Evolutionary conservation across 2,113 vertebrate genomes (phyloP), one percentile per base, ranked within the genome.

Genomic region (Sinocyclocheilus rhinocerous): DNA sequence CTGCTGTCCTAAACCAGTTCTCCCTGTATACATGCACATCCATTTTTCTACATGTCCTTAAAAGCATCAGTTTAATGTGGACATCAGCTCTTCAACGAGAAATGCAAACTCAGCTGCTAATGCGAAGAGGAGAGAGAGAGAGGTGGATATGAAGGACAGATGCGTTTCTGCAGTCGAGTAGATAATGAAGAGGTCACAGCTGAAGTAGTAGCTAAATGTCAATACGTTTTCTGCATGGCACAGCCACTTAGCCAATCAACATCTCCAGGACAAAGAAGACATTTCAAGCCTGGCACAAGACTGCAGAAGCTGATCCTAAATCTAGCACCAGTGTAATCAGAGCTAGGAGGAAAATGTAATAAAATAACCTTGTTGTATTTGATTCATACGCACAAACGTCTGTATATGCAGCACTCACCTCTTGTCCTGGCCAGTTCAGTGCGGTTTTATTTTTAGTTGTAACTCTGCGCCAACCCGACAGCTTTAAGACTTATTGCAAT

Each of bases 141-240:
- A 45, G 26, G 11, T 9, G 4, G 4, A 61, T 10, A 26, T 24
- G 57, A 65, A 81, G 77, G 33, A 59, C 26, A 59, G n/a, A 65
- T 18, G 11, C 22, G 1, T n/a, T 61, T 65, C 57, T 81, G 78
- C 59, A 65, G 36, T n/a, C 13, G 0, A 12, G 42, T 18, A 29
- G 22, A 81, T 81, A 81, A 63, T 65, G 36, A 81, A 81, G 78
- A 65, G 55, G 79, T 67, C 61, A 50, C n/a, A 3, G 39, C 59
- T 81, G n/a, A 50, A 81, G 79, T 29, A 45, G 42, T 20, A 50
- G 67, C 45, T 26, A 20, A 39, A 26, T 26, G 70, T 81, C 76
- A 80, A n/a, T 24, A 63, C 39, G 45, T 36, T 22, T 45, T 42
- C 50, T 67, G 55, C 57, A 48, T 16, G 11, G 55, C 36, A n/a